phyloP scores from a whole-genome alignment of 2,888 invertebrate species.

The Hybos culiciformis region DNA sequence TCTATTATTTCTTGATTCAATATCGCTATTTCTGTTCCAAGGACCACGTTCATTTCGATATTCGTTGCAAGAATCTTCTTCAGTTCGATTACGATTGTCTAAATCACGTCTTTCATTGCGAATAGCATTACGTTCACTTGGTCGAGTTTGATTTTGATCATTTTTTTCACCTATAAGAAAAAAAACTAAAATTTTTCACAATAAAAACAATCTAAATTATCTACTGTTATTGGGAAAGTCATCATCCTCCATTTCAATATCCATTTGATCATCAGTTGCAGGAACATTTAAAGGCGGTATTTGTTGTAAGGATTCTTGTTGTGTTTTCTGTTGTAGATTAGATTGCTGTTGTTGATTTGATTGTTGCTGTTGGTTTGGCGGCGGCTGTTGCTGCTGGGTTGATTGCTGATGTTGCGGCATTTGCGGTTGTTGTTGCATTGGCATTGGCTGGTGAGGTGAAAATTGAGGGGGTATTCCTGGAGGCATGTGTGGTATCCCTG shows the following conservation, averaged over 20 bases:
- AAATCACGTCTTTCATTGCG: constrained; percentile 10
- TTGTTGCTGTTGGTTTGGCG: too few relatives aligned
- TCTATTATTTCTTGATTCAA: constrained; percentile 16
- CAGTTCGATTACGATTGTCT: constrained; percentile 21
- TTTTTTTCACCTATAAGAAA: constrained; percentile 12
- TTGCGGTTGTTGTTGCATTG: constrained; percentile 20
- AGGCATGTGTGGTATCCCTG: constrained; percentile 12
- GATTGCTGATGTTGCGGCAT: constrained; percentile 28
- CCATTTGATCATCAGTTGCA: constrained; percentile 59
- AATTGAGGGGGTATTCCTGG: constrained; percentile 18
- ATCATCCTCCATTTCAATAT: constrained; percentile 59
- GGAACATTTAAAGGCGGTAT: constrained; percentile 23
- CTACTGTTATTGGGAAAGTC: constrained; percentile 14
- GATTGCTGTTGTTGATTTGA: constrained; percentile 12
- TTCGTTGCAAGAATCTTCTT: constrained; percentile 18
- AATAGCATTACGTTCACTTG: constrained; percentile 18
- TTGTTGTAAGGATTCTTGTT: too few relatives aligned
- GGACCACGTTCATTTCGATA: constrained; percentile 15
- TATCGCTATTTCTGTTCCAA: constrained; percentile 5
- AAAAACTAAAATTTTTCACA: background rate
- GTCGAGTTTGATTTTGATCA: constrained; percentile 37
- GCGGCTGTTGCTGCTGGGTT: constrained; percentile 24
- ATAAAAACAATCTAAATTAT: too few relatives aligned
- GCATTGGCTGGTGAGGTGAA: constrained; percentile 18
- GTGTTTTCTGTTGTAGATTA: constrained; percentile 15